Evolutionary conservation across 1,140 invertebrate genomes (phyloP).

Genomic region (Drosophila bocki): DNA sequence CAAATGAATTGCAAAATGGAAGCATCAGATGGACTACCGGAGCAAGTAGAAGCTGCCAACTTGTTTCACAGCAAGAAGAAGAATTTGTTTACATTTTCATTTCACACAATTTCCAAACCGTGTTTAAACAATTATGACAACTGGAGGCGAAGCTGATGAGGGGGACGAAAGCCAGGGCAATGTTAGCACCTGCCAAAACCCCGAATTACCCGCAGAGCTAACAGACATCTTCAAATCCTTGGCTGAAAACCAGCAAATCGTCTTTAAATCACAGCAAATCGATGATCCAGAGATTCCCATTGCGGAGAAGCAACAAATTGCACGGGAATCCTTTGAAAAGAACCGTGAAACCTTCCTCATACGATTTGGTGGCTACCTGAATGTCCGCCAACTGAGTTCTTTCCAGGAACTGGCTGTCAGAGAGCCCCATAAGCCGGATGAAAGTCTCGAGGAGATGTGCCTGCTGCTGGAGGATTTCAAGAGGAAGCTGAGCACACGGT

Average conservation of each 20-base stretch:
- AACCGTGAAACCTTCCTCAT: conserved; percentile 90
- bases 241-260: conserved; percentile 83
- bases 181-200: not conserved
- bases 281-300: conserved; percentile 90
- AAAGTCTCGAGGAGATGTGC: conserved; percentile 87
- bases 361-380: conserved; percentile 91
- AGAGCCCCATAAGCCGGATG: conserved; percentile 43
- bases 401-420: conserved; percentile 86
- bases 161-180: conserved; percentile 14
- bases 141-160: conserved; percentile 23
- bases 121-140: conserved; percentile 57
- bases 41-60: not conserved
- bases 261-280: conserved; percentile 92
- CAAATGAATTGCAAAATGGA: not conserved
- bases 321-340: conserved; percentile 88
- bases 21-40: not conserved
- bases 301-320: conserved; percentile 90
- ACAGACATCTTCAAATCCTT: conserved; percentile 67
- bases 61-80: conserved; percentile 41
- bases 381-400: conserved; percentile 88
- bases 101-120: conserved; percentile 18
- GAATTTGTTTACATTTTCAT: conserved; percentile 68
- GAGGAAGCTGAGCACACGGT: conserved; percentile 86
- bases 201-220: conserved; percentile 38
- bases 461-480: conserved; percentile 88